phyloP scores from a whole-genome alignment of 1,140 invertebrate species.

The Ganaspis sp. region DNA sequence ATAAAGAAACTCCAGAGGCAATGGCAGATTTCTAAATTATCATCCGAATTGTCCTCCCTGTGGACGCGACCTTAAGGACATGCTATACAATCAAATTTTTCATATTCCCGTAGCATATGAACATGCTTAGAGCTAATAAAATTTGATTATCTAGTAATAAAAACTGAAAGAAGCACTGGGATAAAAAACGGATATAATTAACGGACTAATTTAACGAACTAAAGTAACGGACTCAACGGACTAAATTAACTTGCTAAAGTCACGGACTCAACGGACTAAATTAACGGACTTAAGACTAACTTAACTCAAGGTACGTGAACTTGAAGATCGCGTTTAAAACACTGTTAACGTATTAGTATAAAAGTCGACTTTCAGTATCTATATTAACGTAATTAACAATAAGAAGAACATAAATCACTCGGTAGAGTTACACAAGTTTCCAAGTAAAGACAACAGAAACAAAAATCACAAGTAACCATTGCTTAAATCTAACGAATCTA shows the following conservation, averaged over 20 bases:
- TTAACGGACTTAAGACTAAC: background rate
- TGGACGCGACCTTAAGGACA: no score
- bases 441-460: slow-evolving; percentile 44
- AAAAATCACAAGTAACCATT: slow-evolving; percentile 51
- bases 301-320: slow-evolving; percentile 29
- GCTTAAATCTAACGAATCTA: slow-evolving; percentile 36
- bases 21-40: no score
- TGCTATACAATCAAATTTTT: no score
- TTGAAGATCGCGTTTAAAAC: slow-evolving; percentile 6
- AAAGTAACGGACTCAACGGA: background rate
- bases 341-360: slow-evolving; percentile 29
- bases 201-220: background rate
- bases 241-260: background rate
- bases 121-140: no score
- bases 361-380: background rate
- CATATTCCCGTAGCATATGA: no score
- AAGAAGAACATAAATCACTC: background rate
- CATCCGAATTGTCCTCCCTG: no score
- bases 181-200: background rate
- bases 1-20: no score
- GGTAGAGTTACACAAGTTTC: background rate
- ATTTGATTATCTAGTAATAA: no score
- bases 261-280: no score
- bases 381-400: slow-evolving; percentile 15
- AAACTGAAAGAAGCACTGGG: background rate